These are phyloP conservation scores for Chelonia mydas DNA, from an alignment of 2,797 vertebrate genomes.

Conservation along the genomic window DNA sequence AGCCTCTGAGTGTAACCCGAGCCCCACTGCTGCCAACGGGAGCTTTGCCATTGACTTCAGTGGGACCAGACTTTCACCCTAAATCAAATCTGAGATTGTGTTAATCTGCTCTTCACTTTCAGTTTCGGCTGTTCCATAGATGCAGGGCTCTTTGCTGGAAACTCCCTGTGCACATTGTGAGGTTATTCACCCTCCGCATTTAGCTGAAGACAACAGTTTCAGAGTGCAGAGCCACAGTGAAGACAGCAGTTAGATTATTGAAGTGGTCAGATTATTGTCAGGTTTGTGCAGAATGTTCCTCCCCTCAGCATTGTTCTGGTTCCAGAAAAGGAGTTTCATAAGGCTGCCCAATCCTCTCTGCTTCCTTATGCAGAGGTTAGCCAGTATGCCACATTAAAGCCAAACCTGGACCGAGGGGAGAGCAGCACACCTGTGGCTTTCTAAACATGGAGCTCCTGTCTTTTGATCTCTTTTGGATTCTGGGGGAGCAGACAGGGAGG, in stretches of 20 bases:
- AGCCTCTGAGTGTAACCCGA: constrained; percentile 18
- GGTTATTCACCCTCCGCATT: constrained; percentile 31
- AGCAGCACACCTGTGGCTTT: neutral
- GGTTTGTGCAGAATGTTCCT: constrained; percentile 32
- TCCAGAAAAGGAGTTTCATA: neutral
- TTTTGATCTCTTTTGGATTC: neutral
- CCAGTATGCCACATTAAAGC: neutral
- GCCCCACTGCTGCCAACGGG: neutral
- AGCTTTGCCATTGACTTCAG: constrained; percentile 23
- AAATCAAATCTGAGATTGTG: constrained; percentile 46
- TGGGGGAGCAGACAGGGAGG: neutral
- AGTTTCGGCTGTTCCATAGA: constrained; percentile 2
- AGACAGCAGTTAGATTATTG: constrained; percentile 35
- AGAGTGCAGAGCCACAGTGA: neutral
- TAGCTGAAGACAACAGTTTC: constrained; percentile 42
- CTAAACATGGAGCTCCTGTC: neutral
- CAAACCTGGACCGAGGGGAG: neutral
- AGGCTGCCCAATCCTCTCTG: constrained; percentile 10
- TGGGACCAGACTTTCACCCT: constrained; percentile 12
- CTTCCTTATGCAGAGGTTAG: neutral
- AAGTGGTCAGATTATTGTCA: neutral
- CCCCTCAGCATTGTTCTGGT: neutral
- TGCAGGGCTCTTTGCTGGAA: neutral
- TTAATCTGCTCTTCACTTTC: constrained; percentile 42
- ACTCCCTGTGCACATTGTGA: neutral